Evolutionary conservation across 2,888 invertebrate species (phyloP).

Genomic region (Drosophila neutralis): DNA sequence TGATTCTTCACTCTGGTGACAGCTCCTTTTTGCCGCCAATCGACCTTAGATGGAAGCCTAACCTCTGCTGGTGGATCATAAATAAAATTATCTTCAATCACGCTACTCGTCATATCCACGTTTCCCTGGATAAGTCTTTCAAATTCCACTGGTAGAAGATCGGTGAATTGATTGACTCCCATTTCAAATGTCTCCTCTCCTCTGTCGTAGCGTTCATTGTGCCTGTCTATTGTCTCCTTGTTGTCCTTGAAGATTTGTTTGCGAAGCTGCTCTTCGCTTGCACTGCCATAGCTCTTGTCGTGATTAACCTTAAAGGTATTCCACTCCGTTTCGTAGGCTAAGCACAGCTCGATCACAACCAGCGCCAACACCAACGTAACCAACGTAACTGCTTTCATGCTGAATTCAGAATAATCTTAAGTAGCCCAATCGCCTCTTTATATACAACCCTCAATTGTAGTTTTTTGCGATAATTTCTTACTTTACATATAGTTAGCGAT

Average conservation of each 20-base stretch:
- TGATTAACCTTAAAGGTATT: conserved; percentile 84
- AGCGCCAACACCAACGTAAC: not conserved
- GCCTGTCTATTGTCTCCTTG: conserved; percentile 91
- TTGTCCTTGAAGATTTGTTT: conserved; percentile 94
- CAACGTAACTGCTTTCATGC: conserved; percentile 20
- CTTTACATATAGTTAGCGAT: no score
- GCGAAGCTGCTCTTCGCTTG: conserved; percentile 91
- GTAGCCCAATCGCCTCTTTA: conserved; percentile 82
- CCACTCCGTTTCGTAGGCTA: conserved; percentile 20
- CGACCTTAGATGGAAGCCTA: no score
- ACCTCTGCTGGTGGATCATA: no score
- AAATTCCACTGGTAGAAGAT: conserved; percentile 94
- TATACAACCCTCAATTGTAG: not conserved
- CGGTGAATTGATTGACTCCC: conserved; percentile 92
- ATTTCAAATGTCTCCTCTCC: conserved; percentile 89
- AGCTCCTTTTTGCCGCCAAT: no score
- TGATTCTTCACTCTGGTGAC: no score
- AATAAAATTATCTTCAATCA: not conserved
- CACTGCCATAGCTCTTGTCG: conserved; percentile 87
- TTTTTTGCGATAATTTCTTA: no score
- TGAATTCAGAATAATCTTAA: not conserved
- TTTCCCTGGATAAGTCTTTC: conserved; percentile 80
- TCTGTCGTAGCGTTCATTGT: conserved; percentile 90
- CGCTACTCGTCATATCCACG: conserved; percentile 25
- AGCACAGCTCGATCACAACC: not conserved